These are phyloP conservation scores for Apodemus agrarius DNA, from an alignment of 2,797 vertebrate species.

Conservation along the genomic window DNA sequence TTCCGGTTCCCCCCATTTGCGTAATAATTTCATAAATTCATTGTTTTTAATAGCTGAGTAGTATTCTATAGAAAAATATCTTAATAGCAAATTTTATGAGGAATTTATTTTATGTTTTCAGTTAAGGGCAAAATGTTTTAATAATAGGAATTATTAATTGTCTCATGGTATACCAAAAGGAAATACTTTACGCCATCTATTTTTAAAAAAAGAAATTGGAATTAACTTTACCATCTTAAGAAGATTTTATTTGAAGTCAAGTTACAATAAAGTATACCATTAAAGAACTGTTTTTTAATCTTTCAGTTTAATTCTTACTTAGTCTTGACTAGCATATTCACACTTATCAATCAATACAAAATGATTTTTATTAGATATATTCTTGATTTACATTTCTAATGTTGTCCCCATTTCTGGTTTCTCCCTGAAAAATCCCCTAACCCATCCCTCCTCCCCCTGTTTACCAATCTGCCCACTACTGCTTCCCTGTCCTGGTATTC, in stretches of 20 bases:
- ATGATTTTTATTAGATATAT: not conserved
- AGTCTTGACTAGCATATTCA: not conserved
- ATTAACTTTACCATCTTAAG: not conserved
- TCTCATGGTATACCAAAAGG: not conserved
- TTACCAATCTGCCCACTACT: too few relatives aligned
- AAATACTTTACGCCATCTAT: not conserved
- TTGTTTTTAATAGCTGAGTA: too few relatives aligned
- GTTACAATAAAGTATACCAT: not conserved
- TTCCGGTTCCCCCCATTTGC: too few relatives aligned
- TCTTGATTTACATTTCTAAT: too few relatives aligned
- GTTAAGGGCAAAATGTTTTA: not conserved
- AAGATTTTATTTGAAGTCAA: not conserved
- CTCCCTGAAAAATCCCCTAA: too few relatives aligned
- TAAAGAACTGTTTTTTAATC: not conserved
- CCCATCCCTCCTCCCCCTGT: too few relatives aligned
- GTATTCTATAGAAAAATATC: not conserved
- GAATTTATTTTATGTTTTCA: not conserved
- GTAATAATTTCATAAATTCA: too few relatives aligned
- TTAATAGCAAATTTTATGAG: not conserved
- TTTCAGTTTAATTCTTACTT: not conserved
- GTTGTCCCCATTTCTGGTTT: too few relatives aligned
- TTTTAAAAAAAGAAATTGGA: not conserved
- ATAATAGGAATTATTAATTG: not conserved
- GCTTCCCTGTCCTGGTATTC: too few relatives aligned
- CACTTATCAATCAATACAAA: not conserved